These are phyloP conservation scores for Spisula subtruncata DNA, from an alignment of 2,888 invertebrate species.

Conservation along the genomic window DNA sequence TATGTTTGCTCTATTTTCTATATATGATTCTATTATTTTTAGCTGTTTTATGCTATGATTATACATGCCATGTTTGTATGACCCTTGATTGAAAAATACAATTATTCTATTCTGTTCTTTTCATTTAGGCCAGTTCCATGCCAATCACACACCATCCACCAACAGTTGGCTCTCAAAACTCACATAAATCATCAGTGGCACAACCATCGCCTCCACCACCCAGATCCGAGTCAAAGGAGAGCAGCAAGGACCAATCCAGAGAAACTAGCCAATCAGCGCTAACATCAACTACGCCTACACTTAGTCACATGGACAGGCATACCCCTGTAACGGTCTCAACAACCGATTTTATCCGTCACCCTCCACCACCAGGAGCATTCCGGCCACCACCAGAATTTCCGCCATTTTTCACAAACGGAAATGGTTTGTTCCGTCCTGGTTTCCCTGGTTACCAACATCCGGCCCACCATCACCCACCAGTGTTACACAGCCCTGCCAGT, in stretches of 20 bases:
- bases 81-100: too few relatives aligned
- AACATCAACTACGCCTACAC: constrained; percentile 60
- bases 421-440: constrained; percentile 86
- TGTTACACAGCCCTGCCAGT: constrained; percentile 81
- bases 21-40: too few relatives aligned
- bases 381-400: constrained; percentile 86
- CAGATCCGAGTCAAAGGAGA: constrained; percentile 41
- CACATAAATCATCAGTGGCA: constrained; percentile 67
- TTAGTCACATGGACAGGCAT: constrained; percentile 73
- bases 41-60: too few relatives aligned
- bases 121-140: constrained; percentile 66
- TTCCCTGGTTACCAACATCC: constrained; percentile 84
- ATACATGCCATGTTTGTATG: too few relatives aligned
- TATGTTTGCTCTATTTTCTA: too few relatives aligned
- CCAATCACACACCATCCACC: constrained; percentile 66
- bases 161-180: constrained; percentile 38
- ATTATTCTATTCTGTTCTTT: neutral
- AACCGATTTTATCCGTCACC: constrained; percentile 83
- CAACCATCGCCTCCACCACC: constrained; percentile 58
- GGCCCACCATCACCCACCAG: constrained; percentile 84
- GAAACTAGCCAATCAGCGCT: constrained; percentile 56
- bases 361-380: constrained; percentile 82
- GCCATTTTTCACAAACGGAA: constrained; percentile 86
- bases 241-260: constrained; percentile 44
- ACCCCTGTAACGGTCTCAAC: constrained; percentile 70